These are phyloP conservation scores for Zalophus californianus DNA, from an alignment of 2,797 vertebrate genomes.

Conservation along the genomic window DNA sequence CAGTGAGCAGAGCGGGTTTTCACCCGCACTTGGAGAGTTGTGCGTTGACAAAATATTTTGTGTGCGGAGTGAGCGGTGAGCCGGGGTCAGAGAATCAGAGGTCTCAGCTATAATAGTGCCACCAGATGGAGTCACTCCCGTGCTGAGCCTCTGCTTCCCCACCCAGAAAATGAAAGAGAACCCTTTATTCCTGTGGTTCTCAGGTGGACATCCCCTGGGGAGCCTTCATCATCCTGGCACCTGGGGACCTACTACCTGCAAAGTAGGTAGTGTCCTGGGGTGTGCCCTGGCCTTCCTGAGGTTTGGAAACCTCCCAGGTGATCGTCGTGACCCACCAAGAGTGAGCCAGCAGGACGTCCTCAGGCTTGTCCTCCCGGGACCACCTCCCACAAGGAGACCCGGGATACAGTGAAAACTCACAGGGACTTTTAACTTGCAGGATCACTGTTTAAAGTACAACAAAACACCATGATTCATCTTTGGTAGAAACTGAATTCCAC, in stretches of 20 bases:
- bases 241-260: no score
- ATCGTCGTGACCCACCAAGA: not conserved
- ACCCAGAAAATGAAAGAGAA: not conserved
- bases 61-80: not conserved
- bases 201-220: not conserved
- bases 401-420: not conserved
- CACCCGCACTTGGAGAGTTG: not conserved
- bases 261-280: not conserved
- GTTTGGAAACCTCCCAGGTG: not conserved
- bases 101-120: not conserved
- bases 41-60: not conserved
- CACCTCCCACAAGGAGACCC: not conserved
- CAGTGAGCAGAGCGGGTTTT: not conserved
- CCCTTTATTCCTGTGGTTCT: accelerated
- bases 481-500: not conserved
- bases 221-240: not conserved
- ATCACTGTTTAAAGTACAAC: not conserved
- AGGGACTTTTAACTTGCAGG: not conserved
- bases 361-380: no score
- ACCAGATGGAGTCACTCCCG: accelerated
- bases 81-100: not conserved
- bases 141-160: not conserved
- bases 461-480: not conserved
- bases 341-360: no score
- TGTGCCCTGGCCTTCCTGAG: not conserved